Evolutionary conservation across 2,113 vertebrate genomes (phyloP).

Genomic region (Xyliphius kryptos): DNA sequence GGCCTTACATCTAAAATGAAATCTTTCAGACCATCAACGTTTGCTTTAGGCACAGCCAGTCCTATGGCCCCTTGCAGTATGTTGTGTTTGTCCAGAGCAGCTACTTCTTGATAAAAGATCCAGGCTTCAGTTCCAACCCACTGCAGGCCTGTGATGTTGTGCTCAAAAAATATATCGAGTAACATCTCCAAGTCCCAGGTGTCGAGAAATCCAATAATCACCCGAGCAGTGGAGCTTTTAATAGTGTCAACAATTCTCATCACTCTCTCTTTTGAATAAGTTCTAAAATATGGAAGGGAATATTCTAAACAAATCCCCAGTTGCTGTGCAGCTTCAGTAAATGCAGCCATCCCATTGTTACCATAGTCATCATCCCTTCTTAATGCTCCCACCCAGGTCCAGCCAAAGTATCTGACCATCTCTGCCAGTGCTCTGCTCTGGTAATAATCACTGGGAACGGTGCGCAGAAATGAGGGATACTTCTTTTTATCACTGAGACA

Average conservation of each 20-base stretch:
- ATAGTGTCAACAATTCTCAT: constrained; percentile 47
- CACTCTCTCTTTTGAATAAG: constrained; percentile 49
- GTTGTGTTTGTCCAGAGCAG: constrained; percentile 42
- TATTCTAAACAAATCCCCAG: constrained; percentile 27
- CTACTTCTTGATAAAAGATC: constrained; percentile 56
- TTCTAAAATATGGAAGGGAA: constrained; percentile 21
- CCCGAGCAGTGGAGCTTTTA: constrained; percentile 50
- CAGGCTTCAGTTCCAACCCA: constrained; percentile 63
- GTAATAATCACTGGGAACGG: constrained; percentile 28
- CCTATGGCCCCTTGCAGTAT: constrained; percentile 56
- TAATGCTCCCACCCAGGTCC: constrained; percentile 27
- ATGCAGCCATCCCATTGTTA: constrained; percentile 14
- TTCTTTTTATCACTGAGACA: constrained; percentile 30
- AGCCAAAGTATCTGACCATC: constrained; percentile 17
- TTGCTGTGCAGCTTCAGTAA: constrained; percentile 4
- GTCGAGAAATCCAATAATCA: constrained; percentile 57
- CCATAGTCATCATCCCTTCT: constrained; percentile 22
- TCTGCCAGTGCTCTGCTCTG: constrained; percentile 27
- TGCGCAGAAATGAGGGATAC: constrained; percentile 30
- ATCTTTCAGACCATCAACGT: constrained; percentile 51
- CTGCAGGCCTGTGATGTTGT: constrained; percentile 60
- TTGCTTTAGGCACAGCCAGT: constrained; percentile 50
- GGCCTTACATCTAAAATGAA: constrained; percentile 57
- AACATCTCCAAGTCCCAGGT: constrained; percentile 52
- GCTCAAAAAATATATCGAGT: constrained; percentile 43